These are phyloP conservation scores for Oxygymnocypris stewartii DNA, from an alignment of 2,113 vertebrate species.

Conservation along the genomic window DNA sequence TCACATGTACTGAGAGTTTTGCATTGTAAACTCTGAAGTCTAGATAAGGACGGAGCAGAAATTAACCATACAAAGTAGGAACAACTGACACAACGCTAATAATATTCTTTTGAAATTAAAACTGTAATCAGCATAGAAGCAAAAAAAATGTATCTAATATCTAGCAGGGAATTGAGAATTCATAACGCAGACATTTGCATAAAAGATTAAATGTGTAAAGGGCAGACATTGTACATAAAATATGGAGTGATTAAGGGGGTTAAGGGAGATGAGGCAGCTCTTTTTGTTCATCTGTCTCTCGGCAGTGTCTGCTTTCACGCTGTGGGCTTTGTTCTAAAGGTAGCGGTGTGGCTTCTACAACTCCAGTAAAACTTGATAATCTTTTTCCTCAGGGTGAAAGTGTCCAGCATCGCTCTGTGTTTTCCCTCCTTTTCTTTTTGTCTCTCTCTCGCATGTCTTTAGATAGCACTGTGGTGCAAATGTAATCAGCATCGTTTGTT, in stretches of 20 bases:
- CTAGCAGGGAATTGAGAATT: conserved; percentile 5
- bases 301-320: conserved; percentile 28
- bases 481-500: not conserved
- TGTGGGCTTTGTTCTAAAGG: conserved; percentile 31
- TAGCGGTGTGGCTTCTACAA: not conserved
- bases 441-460: not conserved
- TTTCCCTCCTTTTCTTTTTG: not conserved
- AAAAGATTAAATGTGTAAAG: conserved; percentile 10
- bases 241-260: not conserved
- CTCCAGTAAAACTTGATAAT: conserved; percentile 4
- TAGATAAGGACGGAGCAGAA: conserved; percentile 21
- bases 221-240: conserved; percentile 1
- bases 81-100: not conserved
- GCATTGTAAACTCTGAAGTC: conserved; percentile 37
- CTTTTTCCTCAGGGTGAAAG: conserved; percentile 21
- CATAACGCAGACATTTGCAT: not conserved
- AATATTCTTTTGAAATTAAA: not conserved
- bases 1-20: conserved; percentile 42
- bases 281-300: not conserved
- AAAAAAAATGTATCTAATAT: not conserved
- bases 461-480: not conserved
- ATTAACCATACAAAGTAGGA: not conserved
- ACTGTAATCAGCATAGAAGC: not conserved
- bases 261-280: not conserved
- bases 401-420: not conserved